phyloP scores from a whole-genome alignment of 2,113 vertebrate species.

The Bujurquina vittata region DNA sequence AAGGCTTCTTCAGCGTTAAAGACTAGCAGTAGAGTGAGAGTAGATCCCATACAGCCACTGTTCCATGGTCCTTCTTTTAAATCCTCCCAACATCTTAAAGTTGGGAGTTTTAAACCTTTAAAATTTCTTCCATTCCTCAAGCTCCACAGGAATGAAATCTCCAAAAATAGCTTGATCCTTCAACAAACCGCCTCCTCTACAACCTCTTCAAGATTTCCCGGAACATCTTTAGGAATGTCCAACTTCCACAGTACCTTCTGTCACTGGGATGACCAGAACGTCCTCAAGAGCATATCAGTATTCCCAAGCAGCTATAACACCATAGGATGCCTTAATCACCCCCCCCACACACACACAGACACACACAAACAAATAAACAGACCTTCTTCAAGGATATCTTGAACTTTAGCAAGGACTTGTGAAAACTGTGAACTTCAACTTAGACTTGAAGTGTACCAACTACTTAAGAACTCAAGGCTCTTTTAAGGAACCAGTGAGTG shows the following conservation, averaged over 20 bases:
- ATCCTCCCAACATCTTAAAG: neutral
- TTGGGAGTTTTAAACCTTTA: neutral
- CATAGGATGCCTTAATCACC: neutral
- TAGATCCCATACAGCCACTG: neutral
- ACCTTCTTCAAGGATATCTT: accelerated
- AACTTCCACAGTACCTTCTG: neutral
- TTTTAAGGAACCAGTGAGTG: neutral
- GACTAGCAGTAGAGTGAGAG: neutral
- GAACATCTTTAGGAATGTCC: neutral
- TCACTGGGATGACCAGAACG: neutral
- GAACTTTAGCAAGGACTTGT: neutral
- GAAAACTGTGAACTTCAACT: neutral
- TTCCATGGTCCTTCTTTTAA: neutral
- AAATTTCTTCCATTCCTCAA: neutral
- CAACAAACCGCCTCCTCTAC: neutral
- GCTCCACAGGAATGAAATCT: neutral
- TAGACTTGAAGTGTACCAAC: neutral
- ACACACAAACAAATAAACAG: neutral
- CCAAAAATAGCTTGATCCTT: neutral
- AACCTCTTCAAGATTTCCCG: neutral
- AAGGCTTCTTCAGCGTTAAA: too few relatives aligned
- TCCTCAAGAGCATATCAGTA: accelerated
- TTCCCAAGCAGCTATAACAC: accelerated
- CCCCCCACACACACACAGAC: too few relatives aligned
- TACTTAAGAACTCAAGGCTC: neutral